A percentile compares a stretch with the other conserved stretches of the same genome.
phyloP scores from a whole-genome alignment of 37 sponge, comb jelly and placozoan genomes.

The Oopsacas minuta region DNA sequence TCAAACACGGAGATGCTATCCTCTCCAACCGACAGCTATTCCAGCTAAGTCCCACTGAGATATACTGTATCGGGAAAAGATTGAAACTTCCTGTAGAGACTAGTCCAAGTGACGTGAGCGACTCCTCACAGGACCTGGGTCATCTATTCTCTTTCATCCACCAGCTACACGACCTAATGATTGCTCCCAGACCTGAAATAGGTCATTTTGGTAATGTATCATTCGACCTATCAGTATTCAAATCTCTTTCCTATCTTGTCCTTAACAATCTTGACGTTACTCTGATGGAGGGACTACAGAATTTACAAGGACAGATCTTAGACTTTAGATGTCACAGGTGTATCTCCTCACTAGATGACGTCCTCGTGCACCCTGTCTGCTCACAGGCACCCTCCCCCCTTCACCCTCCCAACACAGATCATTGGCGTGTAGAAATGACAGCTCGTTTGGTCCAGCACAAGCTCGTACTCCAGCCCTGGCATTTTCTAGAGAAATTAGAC shows the following conservation, averaged over 20 bases:
- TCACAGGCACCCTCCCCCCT: background rate
- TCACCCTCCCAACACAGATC: background rate
- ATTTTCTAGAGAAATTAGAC: conserved; percentile 36
- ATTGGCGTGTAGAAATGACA: background rate
- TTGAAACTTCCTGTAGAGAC: conserved; percentile 51
- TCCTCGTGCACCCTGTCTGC: background rate
- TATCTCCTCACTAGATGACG: background rate
- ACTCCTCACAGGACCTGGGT: conserved; percentile 44
- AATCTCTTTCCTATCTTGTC: conserved; percentile 26
- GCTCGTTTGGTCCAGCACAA: conserved; percentile 18
- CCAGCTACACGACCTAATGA: conserved; percentile 34
- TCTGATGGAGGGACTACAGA: conserved; percentile 5
- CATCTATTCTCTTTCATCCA: conserved; percentile 61
- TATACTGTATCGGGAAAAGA: conserved; percentile 57
- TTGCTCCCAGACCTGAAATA: conserved; percentile 39
- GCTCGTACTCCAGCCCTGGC: conserved; percentile 66
- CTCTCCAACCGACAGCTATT: conserved; percentile 35
- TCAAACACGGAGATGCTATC: conserved; percentile 43
- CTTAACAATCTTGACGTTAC: background rate
- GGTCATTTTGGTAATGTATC: conserved; percentile 33
- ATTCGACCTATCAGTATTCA: conserved; percentile 54
- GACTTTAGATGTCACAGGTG: background rate
- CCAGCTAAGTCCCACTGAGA: conserved; percentile 47
- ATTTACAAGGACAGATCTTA: background rate
- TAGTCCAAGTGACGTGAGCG: background rate